Conservation (phyloP, 2,797 vertebrate genomes). For the Centropyge bicolor region DNA sequence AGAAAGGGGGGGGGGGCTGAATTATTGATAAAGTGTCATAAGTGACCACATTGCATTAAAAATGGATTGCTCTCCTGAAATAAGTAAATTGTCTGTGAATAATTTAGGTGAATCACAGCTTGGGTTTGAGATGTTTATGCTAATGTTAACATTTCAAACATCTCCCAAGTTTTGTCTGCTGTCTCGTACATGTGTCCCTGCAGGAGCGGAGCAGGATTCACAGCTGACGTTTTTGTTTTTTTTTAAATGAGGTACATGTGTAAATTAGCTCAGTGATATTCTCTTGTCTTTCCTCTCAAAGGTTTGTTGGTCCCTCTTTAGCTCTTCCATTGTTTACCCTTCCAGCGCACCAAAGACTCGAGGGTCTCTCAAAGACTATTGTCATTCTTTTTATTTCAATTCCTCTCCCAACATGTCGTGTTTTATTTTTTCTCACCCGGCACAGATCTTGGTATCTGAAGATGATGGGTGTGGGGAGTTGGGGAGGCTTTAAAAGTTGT, state of each 20-base stretch:
- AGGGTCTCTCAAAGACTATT: slow-evolving; percentile 37
- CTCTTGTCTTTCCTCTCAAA: slow-evolving; percentile 1
- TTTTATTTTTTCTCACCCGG: slow-evolving; percentile 19
- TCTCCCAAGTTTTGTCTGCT: slow-evolving; percentile 58
- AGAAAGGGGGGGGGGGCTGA: slow-evolving; percentile 58
- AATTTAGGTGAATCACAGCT: slow-evolving; percentile 74
- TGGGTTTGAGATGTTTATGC: slow-evolving; percentile 75
- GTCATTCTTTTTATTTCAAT: slow-evolving; percentile 51
- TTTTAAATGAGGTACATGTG: slow-evolving; percentile 43
- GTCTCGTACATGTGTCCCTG: slow-evolving; percentile 57
- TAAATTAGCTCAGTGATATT: slow-evolving; percentile 41
- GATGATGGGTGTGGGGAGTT: slow-evolving; percentile 43
- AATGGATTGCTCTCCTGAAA: slow-evolving; percentile 80
- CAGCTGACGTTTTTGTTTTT: slow-evolving; percentile 8
- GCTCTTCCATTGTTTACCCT: slow-evolving; percentile 48
- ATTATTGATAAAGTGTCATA: slow-evolving; percentile 81
- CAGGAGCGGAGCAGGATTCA: slow-evolving; percentile 40
- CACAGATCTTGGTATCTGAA: slow-evolving; percentile 45
- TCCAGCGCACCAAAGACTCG: slow-evolving; percentile 16
- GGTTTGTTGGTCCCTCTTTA: slow-evolving; percentile 1
- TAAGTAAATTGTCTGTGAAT: slow-evolving; percentile 84
- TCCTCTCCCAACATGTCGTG: slow-evolving; percentile 26
- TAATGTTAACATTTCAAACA: slow-evolving; percentile 80
- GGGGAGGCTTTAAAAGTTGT: slow-evolving; percentile 63
- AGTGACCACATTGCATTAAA: slow-evolving; percentile 83